phyloP scores from a whole-genome alignment of 1,140 invertebrate genomes.

The Ostrea denselamellosa region DNA sequence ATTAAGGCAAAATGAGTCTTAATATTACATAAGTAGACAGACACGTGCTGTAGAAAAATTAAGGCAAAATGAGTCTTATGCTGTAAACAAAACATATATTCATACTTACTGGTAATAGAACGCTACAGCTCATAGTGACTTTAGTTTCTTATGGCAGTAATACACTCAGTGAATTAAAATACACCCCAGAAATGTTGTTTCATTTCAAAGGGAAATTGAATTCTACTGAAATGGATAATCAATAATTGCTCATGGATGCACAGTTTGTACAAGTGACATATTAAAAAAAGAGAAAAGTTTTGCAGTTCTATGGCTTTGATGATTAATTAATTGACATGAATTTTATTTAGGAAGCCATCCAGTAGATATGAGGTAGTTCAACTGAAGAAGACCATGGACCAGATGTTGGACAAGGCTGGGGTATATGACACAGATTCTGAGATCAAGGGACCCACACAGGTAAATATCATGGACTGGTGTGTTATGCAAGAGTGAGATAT shows the following conservation, averaged over 20 bases:
- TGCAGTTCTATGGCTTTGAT: not conserved
- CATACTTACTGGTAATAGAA: not conserved
- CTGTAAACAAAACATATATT: not conserved
- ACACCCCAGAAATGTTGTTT: not conserved
- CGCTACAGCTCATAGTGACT: not conserved
- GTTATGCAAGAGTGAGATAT: not conserved
- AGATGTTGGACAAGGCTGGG: constrained; percentile 77
- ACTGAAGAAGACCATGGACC: constrained; percentile 74
- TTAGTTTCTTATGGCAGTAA: not conserved
- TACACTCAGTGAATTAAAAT: not conserved
- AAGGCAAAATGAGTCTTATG: too few relatives aligned
- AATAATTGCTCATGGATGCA: constrained; percentile 35
- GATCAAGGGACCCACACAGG: constrained; percentile 78
- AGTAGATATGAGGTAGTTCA: constrained; percentile 77
- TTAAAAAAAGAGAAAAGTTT: not conserved
- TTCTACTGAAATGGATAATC: not conserved
- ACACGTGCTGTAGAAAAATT: too few relatives aligned
- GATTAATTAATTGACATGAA: not conserved
- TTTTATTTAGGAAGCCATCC: constrained; percentile 72
- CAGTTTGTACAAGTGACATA: constrained; percentile 8
- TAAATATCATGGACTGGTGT: constrained; percentile 47
- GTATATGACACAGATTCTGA: constrained; percentile 73
- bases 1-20: too few relatives aligned
- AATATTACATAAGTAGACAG: too few relatives aligned
- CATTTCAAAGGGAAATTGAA: not conserved